These are phyloP conservation scores for Eriosoma lanigerum DNA, from an alignment of 1,140 invertebrate genomes.

Conservation along the genomic window DNA sequence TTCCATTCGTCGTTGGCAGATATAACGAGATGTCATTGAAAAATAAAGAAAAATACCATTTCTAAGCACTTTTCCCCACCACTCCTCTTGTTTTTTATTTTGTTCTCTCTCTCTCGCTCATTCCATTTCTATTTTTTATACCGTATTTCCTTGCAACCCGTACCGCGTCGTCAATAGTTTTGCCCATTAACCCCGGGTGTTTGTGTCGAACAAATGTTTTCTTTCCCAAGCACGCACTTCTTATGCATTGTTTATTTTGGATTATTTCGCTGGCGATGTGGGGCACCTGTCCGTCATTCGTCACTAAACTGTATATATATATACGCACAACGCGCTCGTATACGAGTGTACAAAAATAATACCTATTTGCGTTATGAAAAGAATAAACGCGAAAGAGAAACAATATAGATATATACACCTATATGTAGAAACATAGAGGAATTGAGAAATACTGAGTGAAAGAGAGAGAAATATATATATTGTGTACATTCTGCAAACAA, in stretches of 20 bases:
- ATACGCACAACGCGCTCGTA: not conserved
- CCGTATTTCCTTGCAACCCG: constrained; percentile 5
- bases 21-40: constrained; percentile 51
- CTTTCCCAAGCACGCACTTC: constrained; percentile 51
- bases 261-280: constrained; percentile 41
- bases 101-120: not conserved
- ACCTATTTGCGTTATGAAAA: not conserved
- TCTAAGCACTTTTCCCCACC: constrained; percentile 16
- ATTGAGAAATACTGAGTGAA: not conserved
- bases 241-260: constrained; percentile 46
- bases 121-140: not conserved
- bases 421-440: not conserved
- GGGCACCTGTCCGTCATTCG: constrained; percentile 48
- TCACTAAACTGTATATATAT: constrained; percentile 17
- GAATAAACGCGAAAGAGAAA: not conserved
- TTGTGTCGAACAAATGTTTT: constrained; percentile 49
- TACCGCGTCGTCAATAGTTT: constrained; percentile 11
- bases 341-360: constrained; percentile 2
- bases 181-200: constrained; percentile 39
- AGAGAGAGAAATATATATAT: not conserved
- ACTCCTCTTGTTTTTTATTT: not conserved
- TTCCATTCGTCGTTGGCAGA: constrained; percentile 34
- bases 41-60: constrained; percentile 20
- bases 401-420: no score
- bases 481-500: constrained; percentile 43